Evolutionary conservation across 2,797 vertebrate genomes (phyloP), one percentile per base, ranked within the genome.

Genomic region (Vespertilio murinus): DNA sequence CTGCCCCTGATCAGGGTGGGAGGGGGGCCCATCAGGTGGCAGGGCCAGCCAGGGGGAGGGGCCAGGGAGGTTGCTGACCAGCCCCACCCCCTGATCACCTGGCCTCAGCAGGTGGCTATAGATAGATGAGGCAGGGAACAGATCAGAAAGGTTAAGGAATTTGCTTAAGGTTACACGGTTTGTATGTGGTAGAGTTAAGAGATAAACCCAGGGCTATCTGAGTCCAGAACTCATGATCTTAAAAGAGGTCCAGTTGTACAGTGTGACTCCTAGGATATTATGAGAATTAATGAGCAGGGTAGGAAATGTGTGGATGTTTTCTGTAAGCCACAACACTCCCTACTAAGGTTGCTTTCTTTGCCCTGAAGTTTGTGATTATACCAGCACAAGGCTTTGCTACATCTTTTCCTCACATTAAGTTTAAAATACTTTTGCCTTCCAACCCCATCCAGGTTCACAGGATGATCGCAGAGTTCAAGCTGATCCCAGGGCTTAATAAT

Each of bases 401-500:
- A 20, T n/a, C 23, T 83, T 89, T 4, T 0, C 3, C 20, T 40
- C 74, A 14, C 45, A 2, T 18, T 35, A 42, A 17, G 42, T 23
- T 80, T 59, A 25, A 5, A 23, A 5, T 65, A 4, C 45, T 87
- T 74, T n/a, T 87, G 14, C 49, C 2, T 49, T 95, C n/a, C n/a
- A 90, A 0, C 6, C 54, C 56, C 49, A 2, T 89, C 95, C 96
- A 99, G 99, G 99, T 99, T 93, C 99, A 99, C 98, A 99, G 99
- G 97, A 99, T 99, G 99, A 98, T 99, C 74, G 99, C 99, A 0
- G 99, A 99, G 97, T 99, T 99, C 97, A 99, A 98, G 59, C 98
- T 99, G 96, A 99, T 99, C 97, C 99, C 99, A 0, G 99, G 99
- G n/a, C 99, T 99, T 95, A 99, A 99, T 95, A 99, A 99, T 97